Percentiles rank a stretch among this genome's conserved stretches.
Evolutionary conservation across 2,888 invertebrate species (phyloP).

Genomic region (Apoda limacodes): DNA sequence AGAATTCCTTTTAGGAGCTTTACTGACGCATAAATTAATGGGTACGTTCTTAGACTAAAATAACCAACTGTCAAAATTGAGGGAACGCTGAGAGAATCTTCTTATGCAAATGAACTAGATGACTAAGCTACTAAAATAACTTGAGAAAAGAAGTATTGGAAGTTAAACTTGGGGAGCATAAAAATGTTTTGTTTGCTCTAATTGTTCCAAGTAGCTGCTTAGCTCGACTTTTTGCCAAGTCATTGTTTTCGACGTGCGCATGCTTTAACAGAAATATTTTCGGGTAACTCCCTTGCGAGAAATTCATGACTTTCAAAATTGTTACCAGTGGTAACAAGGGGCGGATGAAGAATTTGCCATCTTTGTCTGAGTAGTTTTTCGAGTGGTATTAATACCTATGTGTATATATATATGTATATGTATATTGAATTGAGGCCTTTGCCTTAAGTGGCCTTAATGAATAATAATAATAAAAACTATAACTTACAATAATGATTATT

Average conservation of each 20-base stretch:
- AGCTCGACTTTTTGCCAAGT: constrained; percentile 50
- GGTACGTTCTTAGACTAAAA: constrained; percentile 21
- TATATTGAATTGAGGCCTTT: no score
- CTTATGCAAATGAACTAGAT: constrained; percentile 41
- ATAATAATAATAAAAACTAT: no score
- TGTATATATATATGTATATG: no score
- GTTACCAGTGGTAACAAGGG: constrained; percentile 30
- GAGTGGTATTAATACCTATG: no score
- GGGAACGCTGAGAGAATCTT: constrained; percentile 29
- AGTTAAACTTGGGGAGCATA: constrained; percentile 37
- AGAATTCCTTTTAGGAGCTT: constrained; percentile 30
- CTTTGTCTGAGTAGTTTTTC: no score
- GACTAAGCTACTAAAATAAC: constrained; percentile 30
- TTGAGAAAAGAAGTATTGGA: constrained; percentile 15
- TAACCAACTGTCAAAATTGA: constrained; percentile 18
- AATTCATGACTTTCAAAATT: constrained; percentile 54
- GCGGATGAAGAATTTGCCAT: no score
- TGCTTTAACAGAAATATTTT: constrained; percentile 56
- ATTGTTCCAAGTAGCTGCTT: constrained; percentile 65
- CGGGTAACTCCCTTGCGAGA: constrained; percentile 39
- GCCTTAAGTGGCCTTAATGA: no score
- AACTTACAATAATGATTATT: no score
- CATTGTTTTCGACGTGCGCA: constrained; percentile 61
- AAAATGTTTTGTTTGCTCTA: constrained; percentile 67
- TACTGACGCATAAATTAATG: constrained; percentile 26